A percentile compares a stretch with the other conserved stretches of the same genome.
These are phyloP conservation scores for Ceyx cyanopectus DNA, from an alignment of 2,113 vertebrate species.

Conservation along the genomic window DNA sequence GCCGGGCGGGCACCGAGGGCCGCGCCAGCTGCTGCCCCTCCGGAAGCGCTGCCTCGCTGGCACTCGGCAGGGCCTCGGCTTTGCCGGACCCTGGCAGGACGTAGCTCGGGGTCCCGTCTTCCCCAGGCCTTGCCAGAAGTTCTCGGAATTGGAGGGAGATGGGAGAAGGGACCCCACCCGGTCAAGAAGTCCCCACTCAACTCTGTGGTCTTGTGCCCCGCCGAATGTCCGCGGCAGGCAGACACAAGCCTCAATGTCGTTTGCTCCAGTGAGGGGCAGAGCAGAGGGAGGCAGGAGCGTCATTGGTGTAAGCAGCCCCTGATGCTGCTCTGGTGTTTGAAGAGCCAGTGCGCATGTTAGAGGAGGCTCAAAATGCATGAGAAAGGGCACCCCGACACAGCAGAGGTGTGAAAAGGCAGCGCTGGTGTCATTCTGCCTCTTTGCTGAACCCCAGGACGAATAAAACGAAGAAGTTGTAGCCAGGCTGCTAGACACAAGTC, in stretches of 20 bases:
- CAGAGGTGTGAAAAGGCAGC: background rate
- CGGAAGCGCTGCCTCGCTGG: background rate
- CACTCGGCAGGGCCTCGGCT: accelerated
- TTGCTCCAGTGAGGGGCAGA: background rate
- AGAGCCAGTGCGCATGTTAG: accelerated
- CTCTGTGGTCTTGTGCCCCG: background rate
- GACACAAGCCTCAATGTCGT: accelerated
- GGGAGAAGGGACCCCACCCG: too few relatives aligned
- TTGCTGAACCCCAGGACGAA: background rate
- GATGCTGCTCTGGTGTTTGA: background rate
- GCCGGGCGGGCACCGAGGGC: background rate
- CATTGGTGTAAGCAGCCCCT: accelerated
- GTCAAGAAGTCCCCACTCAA: too few relatives aligned
- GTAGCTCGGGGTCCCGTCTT: too few relatives aligned
- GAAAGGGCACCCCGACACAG: background rate
- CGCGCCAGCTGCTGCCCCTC: background rate
- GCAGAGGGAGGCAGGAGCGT: background rate
- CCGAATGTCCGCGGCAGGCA: accelerated
- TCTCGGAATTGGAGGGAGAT: accelerated
- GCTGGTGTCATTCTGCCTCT: background rate
- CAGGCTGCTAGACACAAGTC: background rate
- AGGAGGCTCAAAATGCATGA: accelerated
- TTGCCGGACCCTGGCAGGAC: too few relatives aligned
- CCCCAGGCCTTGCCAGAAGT: accelerated
- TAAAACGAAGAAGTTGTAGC: background rate